Evolutionary conservation across 2,888 invertebrate species (phyloP).

Genomic region (Sabellastarte sp.): DNA sequence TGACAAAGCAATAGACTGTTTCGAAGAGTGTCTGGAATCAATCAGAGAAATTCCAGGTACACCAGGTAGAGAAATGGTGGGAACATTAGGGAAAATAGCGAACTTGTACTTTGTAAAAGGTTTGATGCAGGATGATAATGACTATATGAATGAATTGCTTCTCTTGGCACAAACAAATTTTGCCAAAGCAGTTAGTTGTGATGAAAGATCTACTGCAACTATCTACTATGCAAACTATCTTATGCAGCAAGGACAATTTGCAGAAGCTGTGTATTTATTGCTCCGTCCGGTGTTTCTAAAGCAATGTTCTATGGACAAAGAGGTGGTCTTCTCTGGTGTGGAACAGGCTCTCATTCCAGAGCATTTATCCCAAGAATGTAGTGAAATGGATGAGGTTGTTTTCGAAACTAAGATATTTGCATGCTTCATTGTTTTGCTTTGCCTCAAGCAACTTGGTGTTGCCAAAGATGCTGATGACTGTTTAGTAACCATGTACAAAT

Average conservation of each 20-base stretch:
- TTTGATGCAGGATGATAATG: conserved; percentile 47
- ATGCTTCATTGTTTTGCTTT: conserved; percentile 50
- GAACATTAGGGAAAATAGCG: conserved; percentile 49
- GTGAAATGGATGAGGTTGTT: conserved; percentile 52
- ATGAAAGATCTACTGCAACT: conserved; percentile 35
- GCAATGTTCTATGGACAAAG: neutral
- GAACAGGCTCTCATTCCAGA: conserved; percentile 56
- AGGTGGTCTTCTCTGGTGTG: conserved; percentile 37
- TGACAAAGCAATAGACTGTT: conserved; percentile 55
- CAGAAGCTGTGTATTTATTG: conserved; percentile 46
- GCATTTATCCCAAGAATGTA: conserved; percentile 51
- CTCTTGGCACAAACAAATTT: conserved; percentile 1
- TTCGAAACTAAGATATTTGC: conserved; percentile 47
- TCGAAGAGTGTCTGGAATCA: conserved; percentile 51
- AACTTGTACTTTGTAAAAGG: conserved; percentile 57
- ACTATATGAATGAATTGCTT: conserved; percentile 49
- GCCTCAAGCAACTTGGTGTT: conserved; percentile 43
- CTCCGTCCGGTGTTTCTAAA: conserved; percentile 33
- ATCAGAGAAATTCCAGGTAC: conserved; percentile 43
- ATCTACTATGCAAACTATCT: conserved; percentile 55
- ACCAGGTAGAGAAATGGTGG: conserved; percentile 46
- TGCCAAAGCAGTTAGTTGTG: neutral
- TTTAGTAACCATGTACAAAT: conserved; percentile 41
- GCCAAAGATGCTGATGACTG: conserved; percentile 42
- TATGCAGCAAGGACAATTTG: conserved; percentile 50